phyloP scores from a whole-genome alignment of 2,113 vertebrate genomes.

The Tragelaphus imberbis region DNA sequence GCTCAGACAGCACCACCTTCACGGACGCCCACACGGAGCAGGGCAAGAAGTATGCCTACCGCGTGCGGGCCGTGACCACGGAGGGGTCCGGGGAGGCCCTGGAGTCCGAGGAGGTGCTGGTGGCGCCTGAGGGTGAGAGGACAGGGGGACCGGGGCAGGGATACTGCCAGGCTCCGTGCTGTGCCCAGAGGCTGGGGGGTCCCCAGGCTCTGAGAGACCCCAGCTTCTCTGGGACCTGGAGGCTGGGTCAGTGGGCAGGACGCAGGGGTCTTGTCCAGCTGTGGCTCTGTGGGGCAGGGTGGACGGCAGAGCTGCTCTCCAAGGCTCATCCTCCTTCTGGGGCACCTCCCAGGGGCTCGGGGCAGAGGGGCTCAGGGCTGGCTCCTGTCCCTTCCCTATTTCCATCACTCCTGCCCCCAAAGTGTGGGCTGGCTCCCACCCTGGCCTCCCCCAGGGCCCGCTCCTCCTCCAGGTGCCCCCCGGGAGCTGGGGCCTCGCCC shows the following conservation, averaged over 20 bases:
- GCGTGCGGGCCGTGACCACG: slow-evolving; percentile 82
- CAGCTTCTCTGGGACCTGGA: background rate
- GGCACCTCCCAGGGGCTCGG: background rate
- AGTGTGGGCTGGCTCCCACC: background rate
- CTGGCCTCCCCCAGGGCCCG: no score
- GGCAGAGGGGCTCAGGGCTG: background rate
- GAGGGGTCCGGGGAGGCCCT: slow-evolving; percentile 84
- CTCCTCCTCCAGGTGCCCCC: background rate
- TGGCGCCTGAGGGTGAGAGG: slow-evolving; percentile 83
- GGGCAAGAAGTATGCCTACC: slow-evolving; percentile 87
- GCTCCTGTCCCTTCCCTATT: background rate
- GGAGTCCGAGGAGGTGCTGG: slow-evolving; percentile 85
- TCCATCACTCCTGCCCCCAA: background rate
- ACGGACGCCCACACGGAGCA: slow-evolving; percentile 81
- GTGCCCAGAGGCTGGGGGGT: background rate
- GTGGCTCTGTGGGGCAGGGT: fast-evolving
- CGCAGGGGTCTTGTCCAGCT: background rate
- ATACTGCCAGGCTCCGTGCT: fast-evolving
- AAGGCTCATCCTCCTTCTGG: background rate
- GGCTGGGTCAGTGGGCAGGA: background rate
- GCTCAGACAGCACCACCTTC: slow-evolving; percentile 77
- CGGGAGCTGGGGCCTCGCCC: background rate
- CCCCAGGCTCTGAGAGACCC: background rate
- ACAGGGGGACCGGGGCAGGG: fast-evolving
- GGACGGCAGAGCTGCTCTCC: fast-evolving